Conservation (phyloP, 2,888 invertebrate genomes). For the Eutolmus rufibarbis region DNA sequence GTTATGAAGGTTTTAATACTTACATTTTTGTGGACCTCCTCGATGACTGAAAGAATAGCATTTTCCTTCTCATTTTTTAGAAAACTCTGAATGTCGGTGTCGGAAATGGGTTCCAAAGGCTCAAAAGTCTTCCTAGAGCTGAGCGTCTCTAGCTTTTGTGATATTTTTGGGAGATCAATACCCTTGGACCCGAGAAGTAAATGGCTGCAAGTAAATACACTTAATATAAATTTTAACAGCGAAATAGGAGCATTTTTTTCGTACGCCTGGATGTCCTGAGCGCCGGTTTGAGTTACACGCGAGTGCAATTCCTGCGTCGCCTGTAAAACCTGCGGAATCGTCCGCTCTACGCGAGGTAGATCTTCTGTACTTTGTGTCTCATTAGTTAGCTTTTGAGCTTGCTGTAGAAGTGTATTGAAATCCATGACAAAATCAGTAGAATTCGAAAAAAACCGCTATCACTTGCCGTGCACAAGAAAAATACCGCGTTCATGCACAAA, state of each 20-base stretch:
- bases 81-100: conserved; percentile 89
- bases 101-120: conserved; percentile 87
- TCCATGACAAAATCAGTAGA: conserved; percentile 64
- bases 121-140: conserved; percentile 87
- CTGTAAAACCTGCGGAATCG: conserved; percentile 88
- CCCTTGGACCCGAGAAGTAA: conserved; percentile 90
- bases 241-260: not conserved
- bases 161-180: conserved; percentile 91
- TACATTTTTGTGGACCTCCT: conserved; percentile 86
- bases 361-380: conserved; percentile 88
- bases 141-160: conserved; percentile 87
- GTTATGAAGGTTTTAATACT: conserved; percentile 54
- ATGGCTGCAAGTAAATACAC: conserved; percentile 68
- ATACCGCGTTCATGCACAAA: not conserved
- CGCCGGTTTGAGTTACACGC: conserved; percentile 82
- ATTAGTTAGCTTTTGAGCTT: conserved; percentile 90
- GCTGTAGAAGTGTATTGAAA: conserved; percentile 86
- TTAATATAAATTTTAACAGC: not conserved
- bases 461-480: not conserved
- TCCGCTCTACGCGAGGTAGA: conserved; percentile 84
- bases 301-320: conserved; percentile 89
- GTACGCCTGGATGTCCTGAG: conserved; percentile 90
- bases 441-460: not conserved
- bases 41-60: conserved; percentile 88
- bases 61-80: conserved; percentile 93